These are phyloP conservation scores for Crematogaster levior DNA, from an alignment of 2,888 invertebrate genomes.

Conservation along the genomic window DNA sequence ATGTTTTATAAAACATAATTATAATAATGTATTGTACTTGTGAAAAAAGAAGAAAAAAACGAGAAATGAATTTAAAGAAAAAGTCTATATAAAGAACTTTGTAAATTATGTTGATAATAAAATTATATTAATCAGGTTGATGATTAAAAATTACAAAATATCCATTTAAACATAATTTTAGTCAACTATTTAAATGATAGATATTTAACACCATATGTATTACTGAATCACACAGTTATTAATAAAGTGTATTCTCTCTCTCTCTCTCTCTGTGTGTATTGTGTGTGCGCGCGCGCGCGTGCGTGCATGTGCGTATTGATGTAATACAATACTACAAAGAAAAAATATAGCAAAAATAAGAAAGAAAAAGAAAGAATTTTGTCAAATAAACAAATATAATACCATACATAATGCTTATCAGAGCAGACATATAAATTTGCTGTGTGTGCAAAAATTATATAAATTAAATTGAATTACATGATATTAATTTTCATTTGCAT, in stretches of 20 bases:
- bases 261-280: too few relatives aligned
- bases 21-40: not conserved
- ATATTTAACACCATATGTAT: not conserved
- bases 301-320: too few relatives aligned
- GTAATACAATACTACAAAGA: too few relatives aligned
- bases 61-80: not conserved
- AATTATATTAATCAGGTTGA: not conserved
- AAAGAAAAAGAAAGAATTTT: not conserved
- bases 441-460: not conserved
- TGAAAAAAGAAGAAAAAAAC: not conserved
- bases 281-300: too few relatives aligned
- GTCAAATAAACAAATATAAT: not conserved
- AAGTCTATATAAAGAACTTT: not conserved
- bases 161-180: too few relatives aligned
- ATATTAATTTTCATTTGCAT: constrained; percentile 29
- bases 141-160: not conserved
- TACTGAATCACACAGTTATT: not conserved
- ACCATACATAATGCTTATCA: not conserved
- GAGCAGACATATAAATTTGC: not conserved
- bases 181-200: not conserved
- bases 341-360: not conserved
- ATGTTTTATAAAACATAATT: constrained; percentile 1
- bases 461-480: constrained; percentile 19
- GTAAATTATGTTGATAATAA: not conserved
- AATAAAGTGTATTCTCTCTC: too few relatives aligned